Evolutionary conservation across 2,113 vertebrate species (phyloP).

Genomic region (Pontoporia blainvillei): DNA sequence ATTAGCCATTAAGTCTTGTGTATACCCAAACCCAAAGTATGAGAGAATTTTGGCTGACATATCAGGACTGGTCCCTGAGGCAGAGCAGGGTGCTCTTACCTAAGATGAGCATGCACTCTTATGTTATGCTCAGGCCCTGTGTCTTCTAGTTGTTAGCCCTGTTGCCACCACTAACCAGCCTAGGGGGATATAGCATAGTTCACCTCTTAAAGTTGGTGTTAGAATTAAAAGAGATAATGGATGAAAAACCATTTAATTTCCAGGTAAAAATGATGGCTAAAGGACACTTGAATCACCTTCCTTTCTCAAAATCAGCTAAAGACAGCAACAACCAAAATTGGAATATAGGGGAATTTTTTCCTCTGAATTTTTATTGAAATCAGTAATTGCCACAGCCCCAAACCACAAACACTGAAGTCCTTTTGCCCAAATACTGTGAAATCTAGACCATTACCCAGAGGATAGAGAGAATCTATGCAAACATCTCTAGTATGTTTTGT

Average conservation of each 20-base stretch:
- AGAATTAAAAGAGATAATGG: background rate
- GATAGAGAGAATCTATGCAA: background rate
- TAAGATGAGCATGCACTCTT: background rate
- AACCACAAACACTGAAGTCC: background rate
- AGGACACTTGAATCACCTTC: background rate
- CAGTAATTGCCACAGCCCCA: slow-evolving; percentile 14
- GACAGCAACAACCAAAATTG: background rate
- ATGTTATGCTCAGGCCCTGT: background rate
- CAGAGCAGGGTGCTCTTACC: background rate
- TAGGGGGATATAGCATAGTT: background rate
- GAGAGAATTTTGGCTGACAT: background rate
- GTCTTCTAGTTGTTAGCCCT: background rate
- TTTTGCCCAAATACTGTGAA: background rate
- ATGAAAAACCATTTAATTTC: background rate
- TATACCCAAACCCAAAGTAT: background rate
- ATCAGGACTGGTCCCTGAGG: background rate
- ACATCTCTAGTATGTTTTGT: background rate
- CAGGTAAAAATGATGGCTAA: background rate
- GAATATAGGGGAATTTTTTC: background rate
- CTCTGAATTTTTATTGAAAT: slow-evolving; percentile 12
- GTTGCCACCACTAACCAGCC: background rate
- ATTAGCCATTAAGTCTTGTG: background rate
- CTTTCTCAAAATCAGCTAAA: background rate
- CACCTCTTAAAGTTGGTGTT: background rate
- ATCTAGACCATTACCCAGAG: background rate